These are phyloP conservation scores for Drosophila colorata DNA, from an alignment of 2,888 invertebrate species.

Conservation along the genomic window DNA sequence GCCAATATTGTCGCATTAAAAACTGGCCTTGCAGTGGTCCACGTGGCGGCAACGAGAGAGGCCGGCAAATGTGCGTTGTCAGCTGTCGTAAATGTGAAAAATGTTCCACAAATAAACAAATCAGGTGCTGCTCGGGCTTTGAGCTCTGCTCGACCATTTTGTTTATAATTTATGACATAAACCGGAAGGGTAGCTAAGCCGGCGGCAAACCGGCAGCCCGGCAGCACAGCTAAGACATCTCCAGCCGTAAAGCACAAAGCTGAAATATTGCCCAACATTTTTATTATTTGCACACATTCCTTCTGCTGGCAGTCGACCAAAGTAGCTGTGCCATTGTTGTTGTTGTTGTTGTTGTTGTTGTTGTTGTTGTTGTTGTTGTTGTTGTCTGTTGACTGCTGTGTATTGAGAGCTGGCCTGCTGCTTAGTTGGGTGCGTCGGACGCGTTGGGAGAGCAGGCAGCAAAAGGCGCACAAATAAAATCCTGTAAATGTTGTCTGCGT, in stretches of 20 bases:
- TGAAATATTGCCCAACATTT: constrained; percentile 73
- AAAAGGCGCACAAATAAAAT: constrained; percentile 54
- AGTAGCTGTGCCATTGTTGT: constrained; percentile 34
- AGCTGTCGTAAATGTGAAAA: constrained; percentile 58
- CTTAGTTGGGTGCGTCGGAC: constrained; percentile 15
- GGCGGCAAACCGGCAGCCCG: constrained; percentile 9
- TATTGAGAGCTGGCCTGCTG: constrained; percentile 37
- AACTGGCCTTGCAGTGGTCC: constrained; percentile 23
- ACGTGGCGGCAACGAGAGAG: constrained; percentile 20
- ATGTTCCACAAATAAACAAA: constrained; percentile 71
- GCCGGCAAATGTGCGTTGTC: constrained; percentile 45
- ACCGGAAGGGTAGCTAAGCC: constrained; percentile 46
- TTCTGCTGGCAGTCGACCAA: constrained; percentile 48
- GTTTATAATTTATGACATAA: constrained; percentile 62
- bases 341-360: constrained; percentile 14
- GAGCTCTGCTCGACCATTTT: constrained; percentile 47
- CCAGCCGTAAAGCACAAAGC: constrained; percentile 43
- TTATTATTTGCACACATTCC: constrained; percentile 65
- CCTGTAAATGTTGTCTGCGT: constrained; percentile 51
- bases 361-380: too few species aligned
- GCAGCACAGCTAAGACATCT: constrained; percentile 28
- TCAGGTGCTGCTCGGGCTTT: constrained; percentile 58
- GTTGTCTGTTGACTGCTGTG: constrained; percentile 47
- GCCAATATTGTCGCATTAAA: constrained; percentile 46
- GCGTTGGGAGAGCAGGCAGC: constrained; percentile 23